A percentile compares a stretch with the other conserved stretches of the same genome.
Conservation (phyloP, 2,797 vertebrate species). For the Rhinophrynus dorsalis region DNA sequence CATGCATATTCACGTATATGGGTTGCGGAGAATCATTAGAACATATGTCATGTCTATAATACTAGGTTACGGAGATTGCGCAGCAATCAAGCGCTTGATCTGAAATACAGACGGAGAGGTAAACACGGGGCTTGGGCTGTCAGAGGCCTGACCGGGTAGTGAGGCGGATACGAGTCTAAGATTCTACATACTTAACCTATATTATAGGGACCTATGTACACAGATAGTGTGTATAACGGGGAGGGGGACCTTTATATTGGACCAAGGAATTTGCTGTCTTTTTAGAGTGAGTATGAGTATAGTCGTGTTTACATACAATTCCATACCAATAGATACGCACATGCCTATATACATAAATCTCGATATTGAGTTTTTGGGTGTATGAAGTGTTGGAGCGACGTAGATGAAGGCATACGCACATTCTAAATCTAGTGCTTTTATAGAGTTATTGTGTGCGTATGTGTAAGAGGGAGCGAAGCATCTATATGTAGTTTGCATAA, state of each 20-base stretch:
- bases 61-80: constrained; percentile 5
- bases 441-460: too few relatives aligned
- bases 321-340: too few relatives aligned
- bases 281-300: neutral
- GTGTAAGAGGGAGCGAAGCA: too few relatives aligned
- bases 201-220: neutral
- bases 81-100: constrained; percentile 2
- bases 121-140: constrained; percentile 35
- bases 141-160: neutral
- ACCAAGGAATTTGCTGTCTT: neutral
- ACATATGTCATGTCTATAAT: neutral
- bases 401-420: too few relatives aligned
- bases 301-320: too few relatives aligned
- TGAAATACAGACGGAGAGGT: constrained; percentile 30
- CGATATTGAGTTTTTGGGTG: too few relatives aligned
- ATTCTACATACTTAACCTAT: neutral
- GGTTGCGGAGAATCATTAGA: constrained; percentile 1
- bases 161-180: neutral
- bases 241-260: neutral
- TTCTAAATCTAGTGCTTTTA: too few relatives aligned
- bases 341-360: too few relatives aligned
- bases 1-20: constrained; percentile 2
- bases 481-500: too few relatives aligned
- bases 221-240: neutral
- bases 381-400: too few relatives aligned